These are phyloP conservation scores for Acromyrmex heyeri DNA, from an alignment of 1,140 invertebrate species.

Conservation along the genomic window DNA sequence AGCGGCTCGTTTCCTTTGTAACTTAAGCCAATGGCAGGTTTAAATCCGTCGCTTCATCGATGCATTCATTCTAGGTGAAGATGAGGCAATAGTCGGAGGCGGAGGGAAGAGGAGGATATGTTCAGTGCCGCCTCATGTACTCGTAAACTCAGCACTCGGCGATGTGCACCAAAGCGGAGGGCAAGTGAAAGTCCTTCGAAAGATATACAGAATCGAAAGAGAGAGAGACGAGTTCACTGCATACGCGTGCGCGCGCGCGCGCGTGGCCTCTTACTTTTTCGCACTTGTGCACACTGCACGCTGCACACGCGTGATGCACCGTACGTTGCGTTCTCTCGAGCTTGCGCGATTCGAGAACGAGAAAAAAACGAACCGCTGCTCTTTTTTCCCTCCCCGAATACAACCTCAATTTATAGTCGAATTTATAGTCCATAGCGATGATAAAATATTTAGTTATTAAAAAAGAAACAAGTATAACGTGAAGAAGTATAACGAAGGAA, in stretches of 20 bases:
- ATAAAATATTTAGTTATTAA: neutral
- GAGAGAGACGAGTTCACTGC: slow-evolving; percentile 41
- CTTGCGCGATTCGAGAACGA: neutral
- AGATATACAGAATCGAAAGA: slow-evolving; percentile 62
- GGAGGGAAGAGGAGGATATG: slow-evolving; percentile 36
- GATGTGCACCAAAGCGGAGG: slow-evolving; percentile 71
- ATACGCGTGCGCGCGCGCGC: slow-evolving; percentile 45
- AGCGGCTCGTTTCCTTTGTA: neutral
- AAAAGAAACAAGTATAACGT: neutral
- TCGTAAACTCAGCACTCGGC: slow-evolving; percentile 70
- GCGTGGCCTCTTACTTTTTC: slow-evolving; percentile 62
- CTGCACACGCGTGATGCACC: slow-evolving; percentile 8
- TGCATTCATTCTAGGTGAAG: slow-evolving; percentile 42
- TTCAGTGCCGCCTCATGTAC: slow-evolving; percentile 44
- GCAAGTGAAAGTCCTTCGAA: slow-evolving; percentile 77
- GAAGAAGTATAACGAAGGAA: no score
- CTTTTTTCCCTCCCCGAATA: neutral
- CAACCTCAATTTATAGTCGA: neutral
- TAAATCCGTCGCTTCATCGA: slow-evolving; percentile 13
- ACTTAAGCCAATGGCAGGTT: neutral
- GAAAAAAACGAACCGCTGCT: neutral
- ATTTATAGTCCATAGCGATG: no score
- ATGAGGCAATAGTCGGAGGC: slow-evolving; percentile 1
- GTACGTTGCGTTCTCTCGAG: slow-evolving; percentile 20
- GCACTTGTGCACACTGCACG: slow-evolving; percentile 46